Evolutionary conservation across 2,113 vertebrate genomes (phyloP).

Genomic region (Ovis aries): DNA sequence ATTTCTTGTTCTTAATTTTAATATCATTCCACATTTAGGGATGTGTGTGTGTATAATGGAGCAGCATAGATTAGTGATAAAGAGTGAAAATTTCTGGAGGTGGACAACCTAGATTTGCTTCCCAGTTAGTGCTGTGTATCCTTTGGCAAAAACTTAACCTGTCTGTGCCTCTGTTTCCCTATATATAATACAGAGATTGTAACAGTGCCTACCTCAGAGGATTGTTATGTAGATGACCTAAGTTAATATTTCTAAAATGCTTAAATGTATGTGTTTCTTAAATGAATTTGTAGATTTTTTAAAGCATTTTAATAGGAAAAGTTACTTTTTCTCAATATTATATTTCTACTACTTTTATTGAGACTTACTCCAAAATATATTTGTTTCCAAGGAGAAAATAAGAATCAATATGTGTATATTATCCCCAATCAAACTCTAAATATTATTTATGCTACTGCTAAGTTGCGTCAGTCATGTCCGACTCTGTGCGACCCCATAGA

Average conservation of each 20-base stretch:
- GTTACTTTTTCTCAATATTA: background rate
- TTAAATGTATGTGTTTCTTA: background rate
- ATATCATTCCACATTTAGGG: background rate
- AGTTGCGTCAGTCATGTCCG: no score
- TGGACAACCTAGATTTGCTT: background rate
- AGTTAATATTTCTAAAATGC: background rate
- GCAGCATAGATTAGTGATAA: background rate
- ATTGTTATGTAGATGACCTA: background rate
- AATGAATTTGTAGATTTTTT: background rate
- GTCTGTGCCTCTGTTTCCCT: background rate
- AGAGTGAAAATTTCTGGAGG: background rate
- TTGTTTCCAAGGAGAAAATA: constrained; percentile 4
- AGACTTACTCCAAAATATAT: background rate
- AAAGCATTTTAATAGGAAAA: background rate
- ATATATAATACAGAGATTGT: background rate
- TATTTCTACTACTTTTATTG: background rate
- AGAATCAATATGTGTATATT: background rate
- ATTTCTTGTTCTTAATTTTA: background rate
- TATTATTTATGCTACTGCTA: background rate
- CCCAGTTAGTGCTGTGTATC: background rate
- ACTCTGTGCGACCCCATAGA: no score
- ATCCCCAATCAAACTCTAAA: background rate
- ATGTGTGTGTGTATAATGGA: background rate
- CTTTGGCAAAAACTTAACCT: background rate
- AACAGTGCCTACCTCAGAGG: background rate